phyloP scores from a whole-genome alignment of 2,113 vertebrate genomes.

The Caranx ignobilis region DNA sequence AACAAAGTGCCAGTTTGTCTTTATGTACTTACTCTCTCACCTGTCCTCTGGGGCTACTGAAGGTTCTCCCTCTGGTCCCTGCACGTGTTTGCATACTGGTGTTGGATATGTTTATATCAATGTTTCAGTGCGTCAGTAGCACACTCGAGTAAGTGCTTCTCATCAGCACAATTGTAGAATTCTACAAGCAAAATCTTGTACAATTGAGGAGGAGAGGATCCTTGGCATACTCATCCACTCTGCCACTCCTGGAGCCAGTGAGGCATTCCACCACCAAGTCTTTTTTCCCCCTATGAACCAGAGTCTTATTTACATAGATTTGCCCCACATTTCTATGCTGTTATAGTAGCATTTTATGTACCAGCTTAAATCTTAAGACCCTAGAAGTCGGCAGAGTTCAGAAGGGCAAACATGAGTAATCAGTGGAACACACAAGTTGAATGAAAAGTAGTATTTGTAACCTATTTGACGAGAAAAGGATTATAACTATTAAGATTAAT shows the following conservation, averaged over 20 bases:
- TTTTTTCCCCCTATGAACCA: not conserved
- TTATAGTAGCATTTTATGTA: not conserved
- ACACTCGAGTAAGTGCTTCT: slow-evolving; percentile 49
- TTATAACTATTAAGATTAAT: not conserved
- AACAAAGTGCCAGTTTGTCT: slow-evolving; percentile 42
- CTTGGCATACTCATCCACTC: slow-evolving; percentile 30
- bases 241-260: slow-evolving; percentile 34
- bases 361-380: too few species aligned
- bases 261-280: slow-evolving; percentile 19
- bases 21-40: slow-evolving; percentile 27
- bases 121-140: slow-evolving; percentile 46
- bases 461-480: not conserved
- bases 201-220: slow-evolving; percentile 15
- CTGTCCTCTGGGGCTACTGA: slow-evolving; percentile 35
- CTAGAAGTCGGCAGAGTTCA: not conserved
- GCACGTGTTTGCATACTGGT: slow-evolving; percentile 57
- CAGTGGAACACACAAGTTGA: not conserved
- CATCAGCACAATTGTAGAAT: slow-evolving; percentile 50
- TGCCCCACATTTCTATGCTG: not conserved
- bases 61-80: slow-evolving; percentile 41
- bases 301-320: not conserved
- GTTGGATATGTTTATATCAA: slow-evolving; percentile 53
- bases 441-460: not conserved
- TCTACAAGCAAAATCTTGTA: not conserved
- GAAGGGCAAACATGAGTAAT: not conserved